Conservation (phyloP, 2,113 vertebrate species). For the Theristicus caerulescens region DNA sequence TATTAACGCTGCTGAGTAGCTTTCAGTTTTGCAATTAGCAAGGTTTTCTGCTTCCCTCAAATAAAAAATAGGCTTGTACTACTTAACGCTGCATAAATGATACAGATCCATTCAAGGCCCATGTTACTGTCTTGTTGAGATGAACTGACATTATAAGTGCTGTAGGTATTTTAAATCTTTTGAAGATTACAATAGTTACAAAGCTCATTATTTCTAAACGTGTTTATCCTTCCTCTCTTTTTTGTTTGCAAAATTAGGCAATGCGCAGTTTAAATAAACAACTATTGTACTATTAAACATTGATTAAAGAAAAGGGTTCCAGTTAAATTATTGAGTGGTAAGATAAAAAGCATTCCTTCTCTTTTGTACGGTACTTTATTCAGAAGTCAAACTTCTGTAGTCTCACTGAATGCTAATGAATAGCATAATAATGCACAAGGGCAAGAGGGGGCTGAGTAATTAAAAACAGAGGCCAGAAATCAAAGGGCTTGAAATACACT, state of each 20-base stretch:
- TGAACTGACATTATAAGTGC: neutral
- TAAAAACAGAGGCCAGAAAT: conserved; percentile 73
- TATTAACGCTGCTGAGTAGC: conserved; percentile 60
- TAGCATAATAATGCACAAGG: conserved; percentile 68
- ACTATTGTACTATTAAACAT: conserved; percentile 61
- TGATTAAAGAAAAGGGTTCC: conserved; percentile 62
- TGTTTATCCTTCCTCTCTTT: conserved; percentile 47
- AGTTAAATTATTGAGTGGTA: conserved; percentile 67
- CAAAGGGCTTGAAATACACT: conserved; percentile 69
- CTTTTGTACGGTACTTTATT: conserved; percentile 68
- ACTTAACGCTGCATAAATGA: conserved; percentile 16
- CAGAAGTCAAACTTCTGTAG: conserved; percentile 71
- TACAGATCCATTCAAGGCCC: neutral
- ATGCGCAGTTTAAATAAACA: conserved; percentile 53
- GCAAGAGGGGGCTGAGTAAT: conserved; percentile 71
- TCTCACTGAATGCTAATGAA: conserved; percentile 70
- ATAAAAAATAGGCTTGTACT: conserved; percentile 28
- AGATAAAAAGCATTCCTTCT: conserved; percentile 67
- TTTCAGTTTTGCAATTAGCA: conserved; percentile 66
- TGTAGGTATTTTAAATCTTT: conserved; percentile 9
- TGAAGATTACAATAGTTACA: conserved; percentile 36
- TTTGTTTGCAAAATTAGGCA: conserved; percentile 56
- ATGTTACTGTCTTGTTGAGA: neutral
- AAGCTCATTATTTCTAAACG: conserved; percentile 45
- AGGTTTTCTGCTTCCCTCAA: conserved; percentile 53